phyloP scores from a whole-genome alignment of 2,113 vertebrate genomes.

The Picathartes gymnocephalus region DNA sequence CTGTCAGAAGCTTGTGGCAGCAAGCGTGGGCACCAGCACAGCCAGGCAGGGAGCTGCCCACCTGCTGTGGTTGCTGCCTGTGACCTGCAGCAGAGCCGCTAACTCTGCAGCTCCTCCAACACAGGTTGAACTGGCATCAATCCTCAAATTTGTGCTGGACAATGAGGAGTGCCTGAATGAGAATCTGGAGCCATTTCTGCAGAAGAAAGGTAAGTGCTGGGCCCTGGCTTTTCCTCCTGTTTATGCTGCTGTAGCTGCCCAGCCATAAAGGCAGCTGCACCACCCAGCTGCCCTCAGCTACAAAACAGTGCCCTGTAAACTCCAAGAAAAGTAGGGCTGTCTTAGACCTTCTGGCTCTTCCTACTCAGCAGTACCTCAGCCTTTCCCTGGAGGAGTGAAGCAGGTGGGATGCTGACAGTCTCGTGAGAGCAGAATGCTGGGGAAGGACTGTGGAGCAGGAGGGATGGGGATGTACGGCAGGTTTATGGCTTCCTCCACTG shows the following conservation, averaged over 20 bases:
- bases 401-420: neutral
- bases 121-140: conserved; percentile 81
- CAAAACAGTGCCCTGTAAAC: neutral
- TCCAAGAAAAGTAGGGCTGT: neutral
- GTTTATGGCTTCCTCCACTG: neutral
- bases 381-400: neutral
- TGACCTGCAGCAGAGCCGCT: neutral
- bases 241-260: neutral
- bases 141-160: conserved; percentile 80
- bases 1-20: neutral
- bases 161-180: conserved; percentile 77
- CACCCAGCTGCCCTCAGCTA: neutral
- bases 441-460: neutral
- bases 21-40: neutral
- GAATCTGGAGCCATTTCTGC: conserved; percentile 79
- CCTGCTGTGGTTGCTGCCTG: neutral
- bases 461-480: neutral
- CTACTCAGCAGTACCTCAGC: neutral
- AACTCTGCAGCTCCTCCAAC: neutral
- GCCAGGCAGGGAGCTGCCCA: neutral
- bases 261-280: neutral
- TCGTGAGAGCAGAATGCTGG: neutral
- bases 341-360: neutral
- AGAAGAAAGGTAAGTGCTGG: conserved; percentile 69
- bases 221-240: neutral